Base-by-base conservation (phyloP, 1,140 invertebrate genomes). In the Drosophila albomicans region DNA sequence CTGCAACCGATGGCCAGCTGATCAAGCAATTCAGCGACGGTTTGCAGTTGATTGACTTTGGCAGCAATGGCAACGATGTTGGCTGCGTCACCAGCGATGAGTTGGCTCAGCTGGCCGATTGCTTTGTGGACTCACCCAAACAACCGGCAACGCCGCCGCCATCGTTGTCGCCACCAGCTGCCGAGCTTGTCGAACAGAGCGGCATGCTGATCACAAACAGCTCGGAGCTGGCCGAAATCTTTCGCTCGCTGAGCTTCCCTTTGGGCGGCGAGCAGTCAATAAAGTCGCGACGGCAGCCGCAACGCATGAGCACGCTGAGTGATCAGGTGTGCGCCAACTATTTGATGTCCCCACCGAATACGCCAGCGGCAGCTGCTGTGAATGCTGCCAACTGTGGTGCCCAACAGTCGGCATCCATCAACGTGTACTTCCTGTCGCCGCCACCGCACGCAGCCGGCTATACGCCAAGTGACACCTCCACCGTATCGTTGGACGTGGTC, bases 341-440 rank as follows among this genome's bases (percentile, higher is more conserved):
- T 32, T 38, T 92, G 58, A 91, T 92, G 81, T 92, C 91, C 75
- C 91, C 91, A 87, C 91, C 91, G 81, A 82, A 90, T 52, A 92
- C 91, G 46, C 91, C 91, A 25, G 69, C 79, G 25, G 62, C 63
- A 48, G 86, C 61, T 5, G 32, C 51, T 10, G 41, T 43, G 5
- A 13, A 13, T 35, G 46, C 76, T 4, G 78, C 28, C 10, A 54
- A 57, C n/a, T 58, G 32, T 38, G 35, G 35, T 10, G 8, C 76
- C 5, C 45, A 68, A 13, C 72, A 74, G 51, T 73, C 87, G 64
- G 82, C 84, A 51, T 76, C 86, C 81, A 87, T 92, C 54, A 92
- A 92, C 70, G 91, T 92, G 56, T 92, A 92, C 80, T 92, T 92
- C 77, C 82, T 92, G 57, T 92, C 91, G 65, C 91, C 91, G 68